Conservation (phyloP, 2,797 vertebrate species). For the Sebastes nivosus region DNA sequence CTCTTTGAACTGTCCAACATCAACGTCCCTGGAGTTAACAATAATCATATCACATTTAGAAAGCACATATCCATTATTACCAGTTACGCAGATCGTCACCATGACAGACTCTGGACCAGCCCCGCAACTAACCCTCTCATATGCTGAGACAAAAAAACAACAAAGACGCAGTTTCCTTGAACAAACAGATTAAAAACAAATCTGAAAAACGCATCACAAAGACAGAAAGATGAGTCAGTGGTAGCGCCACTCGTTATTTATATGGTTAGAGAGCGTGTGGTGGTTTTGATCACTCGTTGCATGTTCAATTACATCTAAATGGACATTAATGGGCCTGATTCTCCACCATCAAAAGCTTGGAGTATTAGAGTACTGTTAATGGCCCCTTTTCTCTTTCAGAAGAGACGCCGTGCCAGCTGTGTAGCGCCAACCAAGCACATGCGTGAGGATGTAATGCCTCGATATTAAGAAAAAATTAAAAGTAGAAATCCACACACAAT, state of each 20-base stretch:
- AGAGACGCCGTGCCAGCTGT: background rate
- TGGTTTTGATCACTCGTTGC: background rate
- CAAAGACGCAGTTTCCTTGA: background rate
- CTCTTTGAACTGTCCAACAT: background rate
- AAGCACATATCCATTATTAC: background rate
- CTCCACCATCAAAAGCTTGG: background rate
- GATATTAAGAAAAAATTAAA: background rate
- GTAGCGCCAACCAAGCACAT: background rate
- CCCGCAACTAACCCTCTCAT: background rate
- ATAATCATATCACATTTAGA: background rate
- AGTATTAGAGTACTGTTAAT: background rate
- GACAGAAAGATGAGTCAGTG: background rate
- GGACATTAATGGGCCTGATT: background rate
- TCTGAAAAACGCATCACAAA: background rate
- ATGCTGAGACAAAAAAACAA: background rate
- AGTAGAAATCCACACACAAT: slow-evolving; percentile 2
- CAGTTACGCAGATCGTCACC: slow-evolving; percentile 3
- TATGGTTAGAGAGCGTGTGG: background rate
- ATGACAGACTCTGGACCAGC: background rate
- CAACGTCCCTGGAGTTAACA: background rate
- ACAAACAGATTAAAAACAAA: background rate
- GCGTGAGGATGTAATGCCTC: background rate
- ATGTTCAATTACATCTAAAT: background rate
- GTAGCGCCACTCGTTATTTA: background rate
- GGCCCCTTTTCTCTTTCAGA: background rate